These are phyloP conservation scores for Gymnocheta viridis DNA, from an alignment of 2,888 invertebrate species.

Conservation along the genomic window DNA sequence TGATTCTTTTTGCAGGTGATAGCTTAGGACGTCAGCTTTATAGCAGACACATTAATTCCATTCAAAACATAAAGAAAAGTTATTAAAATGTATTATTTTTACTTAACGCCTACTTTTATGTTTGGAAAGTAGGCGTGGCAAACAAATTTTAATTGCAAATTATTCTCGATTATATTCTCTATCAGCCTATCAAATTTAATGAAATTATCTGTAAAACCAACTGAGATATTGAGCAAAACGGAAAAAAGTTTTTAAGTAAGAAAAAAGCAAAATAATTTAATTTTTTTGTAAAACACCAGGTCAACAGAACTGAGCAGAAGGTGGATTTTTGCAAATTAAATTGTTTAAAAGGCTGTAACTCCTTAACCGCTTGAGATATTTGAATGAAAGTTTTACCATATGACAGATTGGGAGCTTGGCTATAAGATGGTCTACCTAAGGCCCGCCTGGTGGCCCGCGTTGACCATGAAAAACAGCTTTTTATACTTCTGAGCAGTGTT, in stretches of 20 bases:
- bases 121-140: neutral
- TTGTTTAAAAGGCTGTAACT: neutral
- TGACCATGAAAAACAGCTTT: neutral
- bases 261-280: too few relatives aligned
- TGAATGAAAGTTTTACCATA: neutral
- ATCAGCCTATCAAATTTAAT: neutral
- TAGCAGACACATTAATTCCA: too few relatives aligned
- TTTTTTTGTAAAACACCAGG: neutral
- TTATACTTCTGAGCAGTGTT: neutral
- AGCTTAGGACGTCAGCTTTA: too few relatives aligned
- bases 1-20: too few relatives aligned
- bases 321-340: neutral
- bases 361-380: neutral
- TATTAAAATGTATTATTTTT: too few relatives aligned
- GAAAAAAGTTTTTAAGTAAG: too few relatives aligned
- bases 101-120: too few relatives aligned
- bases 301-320: neutral
- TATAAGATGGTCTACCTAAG: neutral
- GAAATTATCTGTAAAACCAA: neutral
- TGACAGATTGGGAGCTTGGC: neutral
- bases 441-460: neutral
- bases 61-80: too few relatives aligned
- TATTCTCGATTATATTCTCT: neutral
- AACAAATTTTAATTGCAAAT: neutral
- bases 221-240: neutral